Evolutionary conservation across 2,888 invertebrate species (phyloP), one percentile per base, ranked within the genome.

Genomic region (Drosophila melanosoma): DNA sequence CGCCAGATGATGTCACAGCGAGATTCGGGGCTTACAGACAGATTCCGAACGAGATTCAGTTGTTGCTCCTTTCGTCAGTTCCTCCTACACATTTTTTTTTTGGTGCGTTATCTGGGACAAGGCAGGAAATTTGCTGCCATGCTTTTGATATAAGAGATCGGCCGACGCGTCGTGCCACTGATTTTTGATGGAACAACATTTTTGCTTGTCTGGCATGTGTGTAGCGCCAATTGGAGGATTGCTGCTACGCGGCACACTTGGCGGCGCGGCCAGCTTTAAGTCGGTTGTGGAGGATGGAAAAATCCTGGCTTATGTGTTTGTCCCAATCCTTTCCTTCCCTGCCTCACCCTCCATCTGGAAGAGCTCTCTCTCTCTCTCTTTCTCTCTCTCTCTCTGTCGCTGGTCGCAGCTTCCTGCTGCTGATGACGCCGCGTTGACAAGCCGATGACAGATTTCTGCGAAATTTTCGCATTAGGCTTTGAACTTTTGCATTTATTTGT

Each of bases 401-500:
- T 64, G 59, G 70, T 62, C 73, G 68, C 79, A 69, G 85, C 76
- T 81, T 83, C 76, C 82, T 84, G 87, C 67, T 84, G 84, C 68
- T 78, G 88, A 79, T 89, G 89, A 86, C 80, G 87, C 66, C 89
- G 74, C 82, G 87, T 89, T 90, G 91, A 91, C 91, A 91, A 86
- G 89, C 89, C 88, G 91, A 91, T 91, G 91, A 91, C 91, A 91
- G 91, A 91, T 91, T 91, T 91, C 91, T 81, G 85, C 90, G 91
- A 91, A 91, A 91, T 91, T 88, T 89, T 89, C 87, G 89, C 88
- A 83, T 87, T 87, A 89, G 85, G 86, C 89, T 88, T 88, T 88
- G 88, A 90, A 88, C 90, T 90, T 79, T 80, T 70, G 80, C 79
- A 86, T 79, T 77, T 83, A 70, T 79, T 81, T 79, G 78, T 74